Evolutionary conservation across 1,140 invertebrate species (phyloP).

Genomic region (Trichonephila clavata): DNA sequence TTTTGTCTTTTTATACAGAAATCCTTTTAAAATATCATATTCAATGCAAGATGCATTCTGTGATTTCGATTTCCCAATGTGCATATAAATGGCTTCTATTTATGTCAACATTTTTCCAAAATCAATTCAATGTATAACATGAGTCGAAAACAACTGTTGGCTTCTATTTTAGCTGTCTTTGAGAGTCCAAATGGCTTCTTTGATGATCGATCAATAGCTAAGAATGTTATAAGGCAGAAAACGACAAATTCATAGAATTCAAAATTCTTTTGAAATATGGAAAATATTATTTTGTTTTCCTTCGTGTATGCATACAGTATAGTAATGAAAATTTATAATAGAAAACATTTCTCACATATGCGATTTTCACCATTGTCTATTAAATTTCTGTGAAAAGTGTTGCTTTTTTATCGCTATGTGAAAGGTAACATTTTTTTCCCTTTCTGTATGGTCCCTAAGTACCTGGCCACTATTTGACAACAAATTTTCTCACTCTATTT

Average conservation of each 20-base stretch:
- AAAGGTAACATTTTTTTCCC: neutral
- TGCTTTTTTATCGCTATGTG: neutral
- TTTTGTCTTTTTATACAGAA: too few species aligned
- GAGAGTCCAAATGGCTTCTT: too few species aligned
- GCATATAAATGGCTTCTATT: too few species aligned
- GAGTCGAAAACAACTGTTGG: too few species aligned
- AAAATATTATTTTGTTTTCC: neutral
- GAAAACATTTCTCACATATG: neutral
- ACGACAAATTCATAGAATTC: neutral
- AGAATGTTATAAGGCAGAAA: neutral
- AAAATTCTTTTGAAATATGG: neutral
- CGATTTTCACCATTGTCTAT: neutral
- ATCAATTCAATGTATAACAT: too few species aligned
- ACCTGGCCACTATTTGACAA: slow-evolving; percentile 25
- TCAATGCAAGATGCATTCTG: too few species aligned
- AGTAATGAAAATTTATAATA: neutral
- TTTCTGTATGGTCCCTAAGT: slow-evolving; percentile 43
- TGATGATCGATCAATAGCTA: too few species aligned
- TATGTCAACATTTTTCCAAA: too few species aligned
- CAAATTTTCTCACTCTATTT: slow-evolving; percentile 51
- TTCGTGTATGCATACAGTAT: neutral
- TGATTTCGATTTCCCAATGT: too few species aligned
- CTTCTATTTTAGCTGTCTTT: too few species aligned
- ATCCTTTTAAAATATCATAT: too few species aligned
- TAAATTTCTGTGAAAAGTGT: neutral